phyloP scores from a whole-genome alignment of 2,797 vertebrate species.

The Syngnathus rostellatus region DNA sequence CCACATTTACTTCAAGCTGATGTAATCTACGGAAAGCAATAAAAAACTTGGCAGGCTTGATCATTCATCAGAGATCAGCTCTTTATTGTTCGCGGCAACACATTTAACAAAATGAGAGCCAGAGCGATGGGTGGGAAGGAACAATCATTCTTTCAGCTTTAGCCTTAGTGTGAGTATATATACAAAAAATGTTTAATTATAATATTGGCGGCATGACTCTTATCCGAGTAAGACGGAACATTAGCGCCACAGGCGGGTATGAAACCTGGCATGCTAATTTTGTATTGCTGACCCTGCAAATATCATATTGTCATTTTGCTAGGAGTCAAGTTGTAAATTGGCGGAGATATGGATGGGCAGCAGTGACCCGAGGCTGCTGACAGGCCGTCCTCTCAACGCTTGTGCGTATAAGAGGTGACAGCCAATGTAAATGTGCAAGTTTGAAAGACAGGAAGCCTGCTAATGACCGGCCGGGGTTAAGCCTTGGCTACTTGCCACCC shows the following conservation, averaged over 20 bases:
- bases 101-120: constrained; percentile 32
- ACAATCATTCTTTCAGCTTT: constrained; percentile 6
- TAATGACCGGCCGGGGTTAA: constrained; percentile 41
- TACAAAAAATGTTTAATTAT: constrained; percentile 12
- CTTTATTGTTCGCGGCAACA: constrained; percentile 40
- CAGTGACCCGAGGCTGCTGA: constrained; percentile 54
- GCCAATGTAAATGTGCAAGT: constrained; percentile 19
- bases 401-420: constrained; percentile 49
- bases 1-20: constrained; percentile 38
- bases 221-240: constrained; percentile 14
- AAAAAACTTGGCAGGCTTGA: constrained; percentile 38
- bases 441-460: constrained; percentile 23
- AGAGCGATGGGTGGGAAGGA: background rate
- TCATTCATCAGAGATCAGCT: constrained; percentile 53
- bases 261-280: constrained; percentile 25
- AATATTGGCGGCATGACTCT: constrained; percentile 11
- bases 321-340: constrained; percentile 45
- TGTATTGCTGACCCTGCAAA: constrained; percentile 43
- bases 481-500: constrained; percentile 31
- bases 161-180: background rate
- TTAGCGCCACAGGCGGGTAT: constrained; percentile 1
- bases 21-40: constrained; percentile 60
- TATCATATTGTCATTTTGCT: constrained; percentile 22
- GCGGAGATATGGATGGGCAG: constrained; percentile 40
- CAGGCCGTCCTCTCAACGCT: constrained; percentile 48